Percentiles rank a stretch among this genome's conserved stretches.
These are phyloP conservation scores for Trichonephila inaurata DNA, from an alignment of 1,140 invertebrate species.

Conservation along the genomic window DNA sequence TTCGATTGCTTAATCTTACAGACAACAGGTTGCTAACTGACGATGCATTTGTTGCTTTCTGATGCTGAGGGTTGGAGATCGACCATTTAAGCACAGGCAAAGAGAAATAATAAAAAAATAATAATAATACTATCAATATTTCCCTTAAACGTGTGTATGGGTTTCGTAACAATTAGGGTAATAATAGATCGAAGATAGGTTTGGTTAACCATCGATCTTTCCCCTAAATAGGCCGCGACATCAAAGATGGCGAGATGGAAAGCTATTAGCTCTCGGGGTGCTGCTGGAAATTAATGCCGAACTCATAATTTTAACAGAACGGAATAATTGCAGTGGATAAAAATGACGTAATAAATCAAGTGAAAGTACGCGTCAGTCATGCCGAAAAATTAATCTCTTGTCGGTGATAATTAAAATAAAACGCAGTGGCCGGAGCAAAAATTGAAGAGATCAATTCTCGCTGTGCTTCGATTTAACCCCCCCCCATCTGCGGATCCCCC, in stretches of 20 bases:
- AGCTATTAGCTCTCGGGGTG: slow-evolving; percentile 47
- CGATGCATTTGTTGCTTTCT: background rate
- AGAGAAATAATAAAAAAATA: background rate
- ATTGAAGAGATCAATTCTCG: slow-evolving; percentile 75
- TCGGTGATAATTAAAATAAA: slow-evolving; percentile 77
- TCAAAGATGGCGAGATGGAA: slow-evolving; percentile 39
- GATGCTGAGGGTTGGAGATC: too few relatives aligned
- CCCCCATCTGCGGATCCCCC: background rate
- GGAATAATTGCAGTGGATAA: slow-evolving; percentile 74
- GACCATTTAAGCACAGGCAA: background rate
- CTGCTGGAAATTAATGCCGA: slow-evolving; percentile 57
- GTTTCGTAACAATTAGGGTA: background rate
- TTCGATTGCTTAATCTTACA: background rate
- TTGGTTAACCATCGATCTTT: background rate
- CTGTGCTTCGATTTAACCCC: slow-evolving; percentile 49
- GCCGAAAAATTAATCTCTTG: slow-evolving; percentile 76
- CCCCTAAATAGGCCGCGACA: slow-evolving; percentile 28
- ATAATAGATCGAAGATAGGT: background rate
- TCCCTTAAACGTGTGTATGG: background rate
- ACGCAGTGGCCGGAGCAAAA: slow-evolving; percentile 74
- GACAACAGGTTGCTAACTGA: background rate
- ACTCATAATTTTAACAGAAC: slow-evolving; percentile 67
- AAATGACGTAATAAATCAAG: slow-evolving; percentile 71
- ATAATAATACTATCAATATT: background rate
- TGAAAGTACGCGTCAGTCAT: slow-evolving; percentile 71